phyloP scores from a whole-genome alignment of 2,797 vertebrate species.

The Phataginus tricuspis region DNA sequence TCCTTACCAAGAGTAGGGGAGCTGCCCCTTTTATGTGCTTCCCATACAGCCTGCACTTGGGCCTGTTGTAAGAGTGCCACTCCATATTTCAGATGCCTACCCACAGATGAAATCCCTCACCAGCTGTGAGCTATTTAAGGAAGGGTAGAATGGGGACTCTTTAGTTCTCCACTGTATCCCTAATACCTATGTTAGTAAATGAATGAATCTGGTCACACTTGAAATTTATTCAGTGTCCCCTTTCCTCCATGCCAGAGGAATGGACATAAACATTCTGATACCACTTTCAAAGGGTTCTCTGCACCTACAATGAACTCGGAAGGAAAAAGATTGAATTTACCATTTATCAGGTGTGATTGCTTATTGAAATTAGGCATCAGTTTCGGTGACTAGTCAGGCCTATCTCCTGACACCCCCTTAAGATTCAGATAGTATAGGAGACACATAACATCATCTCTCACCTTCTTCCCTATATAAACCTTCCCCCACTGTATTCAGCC shows the following conservation, averaged over 20 bases:
- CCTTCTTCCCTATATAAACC: neutral
- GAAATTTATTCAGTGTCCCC: neutral
- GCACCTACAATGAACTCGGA: conserved; percentile 1
- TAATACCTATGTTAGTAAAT: neutral
- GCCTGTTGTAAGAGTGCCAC: neutral
- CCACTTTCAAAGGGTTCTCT: neutral
- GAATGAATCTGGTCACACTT: neutral
- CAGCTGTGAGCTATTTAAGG: neutral
- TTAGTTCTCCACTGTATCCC: neutral
- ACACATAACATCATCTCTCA: neutral
- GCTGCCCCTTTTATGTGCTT: neutral
- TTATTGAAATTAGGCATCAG: neutral
- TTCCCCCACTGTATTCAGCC: neutral
- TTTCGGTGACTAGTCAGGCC: neutral
- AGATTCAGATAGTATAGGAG: neutral
- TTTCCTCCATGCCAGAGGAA: neutral
- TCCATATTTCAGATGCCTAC: neutral
- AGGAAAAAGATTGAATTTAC: conserved; percentile 11
- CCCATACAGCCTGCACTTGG: neutral
- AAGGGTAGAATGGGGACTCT: neutral
- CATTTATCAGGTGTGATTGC: neutral
- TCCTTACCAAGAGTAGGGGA: neutral
- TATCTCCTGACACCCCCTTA: neutral
- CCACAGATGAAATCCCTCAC: neutral
- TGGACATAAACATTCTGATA: neutral